These are phyloP conservation scores for Corythaixoides concolor DNA, from an alignment of 2,113 vertebrate genomes.

Conservation along the genomic window DNA sequence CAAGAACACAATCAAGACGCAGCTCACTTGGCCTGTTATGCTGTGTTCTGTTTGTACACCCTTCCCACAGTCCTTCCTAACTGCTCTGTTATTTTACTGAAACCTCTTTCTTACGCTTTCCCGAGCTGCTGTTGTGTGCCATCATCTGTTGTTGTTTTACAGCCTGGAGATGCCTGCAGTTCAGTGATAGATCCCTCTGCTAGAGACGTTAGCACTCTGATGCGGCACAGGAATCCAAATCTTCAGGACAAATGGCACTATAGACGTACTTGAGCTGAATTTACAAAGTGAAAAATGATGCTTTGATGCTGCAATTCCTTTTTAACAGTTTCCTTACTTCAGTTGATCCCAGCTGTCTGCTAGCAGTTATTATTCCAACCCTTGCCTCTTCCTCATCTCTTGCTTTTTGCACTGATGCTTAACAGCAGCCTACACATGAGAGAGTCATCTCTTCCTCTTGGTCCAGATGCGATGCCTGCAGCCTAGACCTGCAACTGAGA, in stretches of 20 bases:
- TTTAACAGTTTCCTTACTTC: not conserved
- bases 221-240: not conserved
- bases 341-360: not conserved
- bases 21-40: not conserved
- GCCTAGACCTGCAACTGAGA: not conserved
- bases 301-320: not conserved
- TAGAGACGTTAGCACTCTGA: not conserved
- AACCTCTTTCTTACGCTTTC: not conserved
- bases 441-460: not conserved
- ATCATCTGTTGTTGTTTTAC: not conserved
- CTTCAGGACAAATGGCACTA: not conserved
- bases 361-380: not conserved
- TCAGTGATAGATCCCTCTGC: not conserved
- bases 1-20: not conserved
- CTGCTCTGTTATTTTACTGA: not conserved
- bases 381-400: not conserved
- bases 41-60: not conserved
- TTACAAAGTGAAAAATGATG: not conserved
- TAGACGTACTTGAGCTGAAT: not conserved
- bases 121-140: not conserved
- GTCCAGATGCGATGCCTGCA: not conserved
- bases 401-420: not conserved
- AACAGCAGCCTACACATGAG: not conserved
- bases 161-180: not conserved
- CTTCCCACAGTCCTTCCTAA: not conserved